These are phyloP conservation scores for Strigops habroptila DNA, from an alignment of 2,113 vertebrate species.

Conservation along the genomic window DNA sequence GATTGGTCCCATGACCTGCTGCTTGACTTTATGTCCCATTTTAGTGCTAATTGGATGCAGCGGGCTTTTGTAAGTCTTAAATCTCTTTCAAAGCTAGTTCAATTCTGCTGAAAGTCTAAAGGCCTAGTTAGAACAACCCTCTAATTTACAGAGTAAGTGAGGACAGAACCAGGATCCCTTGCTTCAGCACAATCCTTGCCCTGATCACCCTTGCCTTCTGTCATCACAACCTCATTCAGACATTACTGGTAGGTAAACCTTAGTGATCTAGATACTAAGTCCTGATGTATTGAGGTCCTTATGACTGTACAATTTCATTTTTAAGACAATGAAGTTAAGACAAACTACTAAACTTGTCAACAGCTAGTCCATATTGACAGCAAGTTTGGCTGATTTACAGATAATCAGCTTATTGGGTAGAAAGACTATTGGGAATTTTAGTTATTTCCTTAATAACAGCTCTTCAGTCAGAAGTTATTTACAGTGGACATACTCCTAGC, in stretches of 20 bases:
- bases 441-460: constrained; percentile 43
- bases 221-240: neutral
- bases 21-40: neutral
- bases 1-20: accelerated
- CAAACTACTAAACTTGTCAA: constrained; percentile 54
- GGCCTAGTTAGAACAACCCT: neutral
- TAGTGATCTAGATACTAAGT: neutral
- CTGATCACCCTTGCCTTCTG: neutral
- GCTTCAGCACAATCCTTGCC: neutral
- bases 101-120: neutral
- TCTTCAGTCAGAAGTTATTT: constrained; percentile 40
- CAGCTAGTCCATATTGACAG: neutral
- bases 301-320: constrained; percentile 37
- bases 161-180: neutral
- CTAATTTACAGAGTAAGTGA: neutral
- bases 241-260: neutral
- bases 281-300: neutral
- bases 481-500: neutral
- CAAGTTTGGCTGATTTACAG: constrained; percentile 39
- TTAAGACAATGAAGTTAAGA: constrained; percentile 4
- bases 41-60: neutral
- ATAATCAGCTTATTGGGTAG: constrained; percentile 13
- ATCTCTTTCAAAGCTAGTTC: neutral
- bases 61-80: neutral
- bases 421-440: constrained; percentile 42